These are phyloP conservation scores for Lagorchestes hirsutus DNA, from an alignment of 2,797 vertebrate genomes.

Conservation along the genomic window DNA sequence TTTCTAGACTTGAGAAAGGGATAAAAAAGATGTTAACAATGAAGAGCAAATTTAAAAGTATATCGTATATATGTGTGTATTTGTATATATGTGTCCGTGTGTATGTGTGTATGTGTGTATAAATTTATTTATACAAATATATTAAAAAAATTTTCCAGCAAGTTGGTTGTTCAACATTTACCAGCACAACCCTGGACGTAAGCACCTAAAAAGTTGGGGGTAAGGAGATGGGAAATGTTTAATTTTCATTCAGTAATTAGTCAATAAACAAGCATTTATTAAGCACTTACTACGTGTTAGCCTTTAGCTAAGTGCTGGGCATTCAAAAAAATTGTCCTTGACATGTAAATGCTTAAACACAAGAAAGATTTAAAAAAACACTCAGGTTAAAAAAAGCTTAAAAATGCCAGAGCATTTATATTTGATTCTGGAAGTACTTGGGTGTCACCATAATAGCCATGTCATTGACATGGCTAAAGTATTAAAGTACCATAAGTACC, in stretches of 20 bases:
- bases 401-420: not conserved
- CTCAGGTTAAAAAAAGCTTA: not conserved
- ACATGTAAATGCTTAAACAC: not conserved
- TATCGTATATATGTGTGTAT: not conserved
- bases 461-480: too few relatives aligned
- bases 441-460: not conserved
- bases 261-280: not conserved
- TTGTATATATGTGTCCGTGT: not conserved
- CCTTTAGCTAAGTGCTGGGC: not conserved
- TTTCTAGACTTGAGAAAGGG: not conserved
- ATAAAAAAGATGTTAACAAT: not conserved
- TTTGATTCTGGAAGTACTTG: not conserved
- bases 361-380: not conserved
- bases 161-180: not conserved
- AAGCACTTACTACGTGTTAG: not conserved
- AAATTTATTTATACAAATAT: too few relatives aligned
- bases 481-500: too few relatives aligned
- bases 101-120: too few relatives aligned
- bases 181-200: not conserved
- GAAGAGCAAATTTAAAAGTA: not conserved
- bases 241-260: not conserved
- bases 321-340: not conserved
- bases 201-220: not conserved
- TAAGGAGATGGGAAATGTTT: not conserved
- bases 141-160: too few relatives aligned